Conservation (phyloP, 2,888 invertebrate species). For the Pinctada fucata region DNA sequence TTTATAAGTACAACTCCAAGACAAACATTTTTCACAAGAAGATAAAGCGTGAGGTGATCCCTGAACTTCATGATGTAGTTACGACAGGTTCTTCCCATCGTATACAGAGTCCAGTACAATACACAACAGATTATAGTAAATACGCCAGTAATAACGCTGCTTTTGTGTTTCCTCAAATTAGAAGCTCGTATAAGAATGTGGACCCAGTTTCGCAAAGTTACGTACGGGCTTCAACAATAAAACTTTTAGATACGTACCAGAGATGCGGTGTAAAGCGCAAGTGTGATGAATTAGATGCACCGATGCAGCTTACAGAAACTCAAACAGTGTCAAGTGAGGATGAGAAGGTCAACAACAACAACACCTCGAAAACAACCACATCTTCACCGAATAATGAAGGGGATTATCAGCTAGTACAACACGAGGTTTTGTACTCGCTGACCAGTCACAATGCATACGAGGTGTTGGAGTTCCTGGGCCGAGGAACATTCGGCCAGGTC, state of each 20-base stretch:
- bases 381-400: slow-evolving; percentile 83
- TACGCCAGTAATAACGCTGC: slow-evolving; percentile 37
- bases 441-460: slow-evolving; percentile 87
- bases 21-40: slow-evolving; percentile 70
- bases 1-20: slow-evolving; percentile 59
- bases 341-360: slow-evolving; percentile 69
- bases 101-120: slow-evolving; percentile 44
- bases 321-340: slow-evolving; percentile 74
- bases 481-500: slow-evolving; percentile 98
- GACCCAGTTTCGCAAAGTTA: slow-evolving; percentile 68
- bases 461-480: slow-evolving; percentile 98
- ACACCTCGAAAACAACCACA: slow-evolving; percentile 60
- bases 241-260: slow-evolving; percentile 83
- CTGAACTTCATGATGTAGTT: slow-evolving; percentile 65
- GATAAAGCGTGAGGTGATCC: slow-evolving; percentile 67
- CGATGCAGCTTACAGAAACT: slow-evolving; percentile 72
- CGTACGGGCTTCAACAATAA: slow-evolving; percentile 84
- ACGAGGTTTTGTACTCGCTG: slow-evolving; percentile 97
- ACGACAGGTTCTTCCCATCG: slow-evolving; percentile 29
- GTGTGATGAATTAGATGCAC: slow-evolving; percentile 72
- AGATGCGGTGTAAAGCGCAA: slow-evolving; percentile 76
- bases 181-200: slow-evolving; percentile 41
- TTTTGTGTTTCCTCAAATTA: slow-evolving; percentile 51
- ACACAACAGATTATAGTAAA: slow-evolving; percentile 34
- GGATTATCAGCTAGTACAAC: slow-evolving; percentile 98